Base-by-base conservation (phyloP, 2,888 invertebrate genomes). In the Thymelicus sylvestris region DNA sequence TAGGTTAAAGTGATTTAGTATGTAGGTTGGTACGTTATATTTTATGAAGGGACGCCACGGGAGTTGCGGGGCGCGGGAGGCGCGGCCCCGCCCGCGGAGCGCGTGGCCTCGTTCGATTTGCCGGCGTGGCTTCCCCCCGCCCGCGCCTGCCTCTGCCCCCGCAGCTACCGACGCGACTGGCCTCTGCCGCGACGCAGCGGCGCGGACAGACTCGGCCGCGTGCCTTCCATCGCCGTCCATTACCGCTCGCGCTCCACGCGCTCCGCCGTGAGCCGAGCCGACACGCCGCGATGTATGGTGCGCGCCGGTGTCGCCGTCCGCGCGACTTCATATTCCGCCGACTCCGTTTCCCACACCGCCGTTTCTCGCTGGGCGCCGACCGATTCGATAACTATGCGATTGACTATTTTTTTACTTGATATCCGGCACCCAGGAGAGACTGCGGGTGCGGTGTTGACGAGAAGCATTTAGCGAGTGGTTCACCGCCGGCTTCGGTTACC, bases 81-180 rank as follows among this genome's bases (percentile, higher is more conserved):
- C 78, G 78, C 75, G 79, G 78, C 80, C 73, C 73, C 75, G 72
- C 73, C 73, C 78, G 74, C 77, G 77, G 74, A 73, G 75, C 83
- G 87, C 90, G 90, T 91, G 92, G 92, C 92, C 91, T 92, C 92
- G 91, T 91, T 92, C 93, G 90, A 91, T 92, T 89, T 91, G 90
- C 90, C 86, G 77, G 84, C 84, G 81, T 83, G 84, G 83, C 81
- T 81, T 81, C 86, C 80, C 83, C 77, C 83, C 73, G 81, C 81
- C 81, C 81, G 74, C 77, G 72, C 80, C 77, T 74, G 80, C 76
- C 72, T 50, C 67, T 31, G 72, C 8, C 52, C 71, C 73, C 73
- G 12, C 44, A 44, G 44, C 44, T 12, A 12, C 44, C 44, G 44
- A 8, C 44, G 44, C 44, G 44, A 44, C 44, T 12, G 44, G 44